A percentile compares a stretch with the other conserved stretches of the same genome.
These are phyloP conservation scores for Eupithecia exiguata DNA, from an alignment of 2,888 invertebrate species.

Conservation along the genomic window DNA sequence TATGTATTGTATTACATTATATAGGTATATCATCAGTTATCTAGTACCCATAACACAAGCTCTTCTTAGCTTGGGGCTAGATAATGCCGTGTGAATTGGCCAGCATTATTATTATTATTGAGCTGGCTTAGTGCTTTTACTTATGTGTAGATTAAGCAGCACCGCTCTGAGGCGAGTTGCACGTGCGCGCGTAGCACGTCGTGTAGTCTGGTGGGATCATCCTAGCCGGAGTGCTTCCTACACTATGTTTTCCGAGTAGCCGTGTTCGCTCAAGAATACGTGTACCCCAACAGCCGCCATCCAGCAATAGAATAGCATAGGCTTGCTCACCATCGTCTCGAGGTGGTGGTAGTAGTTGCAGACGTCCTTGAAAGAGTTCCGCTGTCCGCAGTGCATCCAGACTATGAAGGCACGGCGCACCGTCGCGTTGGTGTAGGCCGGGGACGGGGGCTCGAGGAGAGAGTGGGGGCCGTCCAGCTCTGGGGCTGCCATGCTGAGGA, in stretches of 20 bases:
- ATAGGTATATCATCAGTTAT: no score
- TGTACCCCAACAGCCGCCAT: no score
- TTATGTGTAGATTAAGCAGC: no score
- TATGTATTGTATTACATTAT: no score
- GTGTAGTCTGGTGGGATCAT: neutral
- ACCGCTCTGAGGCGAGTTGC: neutral
- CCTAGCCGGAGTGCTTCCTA: no score
- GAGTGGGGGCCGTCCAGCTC: constrained; percentile 45
- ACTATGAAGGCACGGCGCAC: constrained; percentile 65
- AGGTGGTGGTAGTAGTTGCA: constrained; percentile 66
- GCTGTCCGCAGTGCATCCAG: constrained; percentile 66
- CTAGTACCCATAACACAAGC: no score
- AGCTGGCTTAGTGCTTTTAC: no score
- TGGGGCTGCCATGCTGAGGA: constrained; percentile 22
- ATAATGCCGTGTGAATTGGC: no score
- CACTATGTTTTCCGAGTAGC: no score
- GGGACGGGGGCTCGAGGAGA: constrained; percentile 53
- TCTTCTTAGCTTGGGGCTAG: no score
- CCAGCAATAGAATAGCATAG: neutral
- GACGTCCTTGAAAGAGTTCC: constrained; percentile 60
- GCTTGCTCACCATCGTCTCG: constrained; percentile 42
- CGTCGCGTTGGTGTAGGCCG: constrained; percentile 57
- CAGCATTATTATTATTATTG: no score
- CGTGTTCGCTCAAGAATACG: no score
- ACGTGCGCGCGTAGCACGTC: neutral